Evolutionary conservation across 2,113 vertebrate genomes (phyloP), one percentile per base, ranked within the genome.

Genomic region (Thunnus thynnus): DNA sequence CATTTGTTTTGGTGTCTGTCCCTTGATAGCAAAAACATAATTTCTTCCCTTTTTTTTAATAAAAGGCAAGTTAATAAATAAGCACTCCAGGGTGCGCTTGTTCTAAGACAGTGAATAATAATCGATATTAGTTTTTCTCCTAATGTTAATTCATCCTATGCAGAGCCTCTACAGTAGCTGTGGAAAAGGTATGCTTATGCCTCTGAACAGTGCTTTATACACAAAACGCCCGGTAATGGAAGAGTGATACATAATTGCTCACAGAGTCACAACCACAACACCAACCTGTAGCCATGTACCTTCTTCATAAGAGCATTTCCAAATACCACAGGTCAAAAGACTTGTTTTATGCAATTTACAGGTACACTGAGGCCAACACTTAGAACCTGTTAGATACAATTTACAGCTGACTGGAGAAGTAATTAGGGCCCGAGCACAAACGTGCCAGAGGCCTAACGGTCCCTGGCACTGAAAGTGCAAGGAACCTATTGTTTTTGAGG

Each of bases 301-400:
- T 22, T 78, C 61, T 65, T 54, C 25, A 9, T 54, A 22, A 32
- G 67, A 55, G 64, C 55, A n/a, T 66, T 80, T 87, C 58, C 44
- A 85, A 78, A 78, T 80, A 73, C 22, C 85, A 76, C 25, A 63
- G 76, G 69, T 85, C 76, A 88, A 75, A 80, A 55, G 47, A 56
- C 27, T 72, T 65, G 12, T 69, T 76, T 51, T 30, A 17, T 68
- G 57, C 64, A 74, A 77, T 84, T 83, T 65, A 69, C 13, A 77
- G 76, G 54, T 77, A 75, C 2, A 13, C 20, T 8, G 32, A 64
- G 66, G 76, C 44, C 68, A 22, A 55, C 54, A 32, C 64, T 70
- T 72, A 22, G 54, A 79, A 78, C 61, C 17, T 8, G 12, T 78
- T 64, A 9, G 48, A 55, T 76, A 20, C 41, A 73, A 73, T 85